A percentile compares a stretch with the other conserved stretches of the same genome.
Evolutionary conservation across 2,888 invertebrate genomes (phyloP).

Genomic region (Onthophagus sagittarius): DNA sequence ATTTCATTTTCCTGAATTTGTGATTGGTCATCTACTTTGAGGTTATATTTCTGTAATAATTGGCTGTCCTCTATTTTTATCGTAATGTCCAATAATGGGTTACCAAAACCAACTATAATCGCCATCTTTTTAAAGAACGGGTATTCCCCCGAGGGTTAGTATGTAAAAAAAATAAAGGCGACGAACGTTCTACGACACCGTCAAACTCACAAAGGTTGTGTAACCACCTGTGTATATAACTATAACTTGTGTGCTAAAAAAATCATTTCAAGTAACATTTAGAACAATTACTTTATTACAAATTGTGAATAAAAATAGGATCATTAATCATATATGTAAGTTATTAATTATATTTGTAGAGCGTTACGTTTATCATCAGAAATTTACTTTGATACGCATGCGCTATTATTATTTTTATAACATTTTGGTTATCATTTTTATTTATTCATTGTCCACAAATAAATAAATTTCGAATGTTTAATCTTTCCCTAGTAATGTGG

Average conservation of each 20-base stretch:
- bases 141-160: slow-evolving; percentile 14
- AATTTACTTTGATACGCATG: no score
- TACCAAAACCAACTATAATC: slow-evolving; percentile 46
- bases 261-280: neutral
- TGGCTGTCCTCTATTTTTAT: slow-evolving; percentile 36
- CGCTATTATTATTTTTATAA: no score
- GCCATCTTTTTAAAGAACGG: slow-evolving; percentile 31
- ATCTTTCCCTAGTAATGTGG: no score
- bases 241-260: no score
- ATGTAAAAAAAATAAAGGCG: neutral
- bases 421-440: no score
- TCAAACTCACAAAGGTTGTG: neutral
- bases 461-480: no score
- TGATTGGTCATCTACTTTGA: slow-evolving; percentile 44
- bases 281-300: neutral
- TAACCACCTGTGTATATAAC: neutral
- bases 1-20: slow-evolving; percentile 41
- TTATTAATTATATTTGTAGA: no score
- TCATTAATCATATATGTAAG: neutral
- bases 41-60: slow-evolving; percentile 43
- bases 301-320: neutral
- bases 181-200: neutral
- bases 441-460: no score
- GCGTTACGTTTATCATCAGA: no score
- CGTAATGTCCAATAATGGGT: slow-evolving; percentile 48